These are phyloP conservation scores for Dromas ardeola DNA, from an alignment of 2,113 vertebrate species.

Conservation along the genomic window DNA sequence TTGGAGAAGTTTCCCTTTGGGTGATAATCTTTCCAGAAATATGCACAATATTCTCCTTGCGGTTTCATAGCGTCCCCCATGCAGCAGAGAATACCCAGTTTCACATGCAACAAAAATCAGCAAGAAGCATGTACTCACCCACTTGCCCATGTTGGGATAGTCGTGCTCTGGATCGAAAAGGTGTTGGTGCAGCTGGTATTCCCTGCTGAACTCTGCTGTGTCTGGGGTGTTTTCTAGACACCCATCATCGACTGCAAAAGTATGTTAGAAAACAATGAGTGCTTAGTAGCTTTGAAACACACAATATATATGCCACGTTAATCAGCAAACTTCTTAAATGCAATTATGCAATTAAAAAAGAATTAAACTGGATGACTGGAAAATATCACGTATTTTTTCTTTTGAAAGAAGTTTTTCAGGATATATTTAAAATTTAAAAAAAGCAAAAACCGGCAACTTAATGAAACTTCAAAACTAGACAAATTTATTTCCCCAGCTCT, in stretches of 20 bases:
- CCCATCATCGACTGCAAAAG: slow-evolving; percentile 83
- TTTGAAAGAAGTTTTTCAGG: not conserved
- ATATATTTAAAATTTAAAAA: not conserved
- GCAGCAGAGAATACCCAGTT: not conserved
- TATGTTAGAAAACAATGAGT: not conserved
- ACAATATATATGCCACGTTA: not conserved
- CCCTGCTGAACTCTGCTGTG: slow-evolving; percentile 94
- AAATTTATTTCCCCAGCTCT: not conserved
- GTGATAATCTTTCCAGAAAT: not conserved
- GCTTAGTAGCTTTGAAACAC: not conserved
- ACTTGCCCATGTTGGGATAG: slow-evolving; percentile 88
- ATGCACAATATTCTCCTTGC: not conserved
- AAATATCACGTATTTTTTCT: not conserved
- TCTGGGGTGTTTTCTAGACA: slow-evolving; percentile 94
- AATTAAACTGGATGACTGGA: not conserved
- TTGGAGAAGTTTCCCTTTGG: not conserved
- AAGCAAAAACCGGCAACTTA: not conserved
- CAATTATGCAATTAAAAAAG: not conserved
- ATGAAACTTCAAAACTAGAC: not conserved
- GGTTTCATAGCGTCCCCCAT: not conserved
- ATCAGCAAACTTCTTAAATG: not conserved
- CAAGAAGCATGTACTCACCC: slow-evolving; percentile 81
- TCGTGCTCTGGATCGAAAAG: slow-evolving; percentile 95
- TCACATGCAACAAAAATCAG: not conserved
- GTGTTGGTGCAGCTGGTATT: slow-evolving; percentile 95